A percentile compares a stretch with the other conserved stretches of the same genome.
These are phyloP conservation scores for Junco hyemalis DNA, from an alignment of 2,113 vertebrate species.

Conservation along the genomic window DNA sequence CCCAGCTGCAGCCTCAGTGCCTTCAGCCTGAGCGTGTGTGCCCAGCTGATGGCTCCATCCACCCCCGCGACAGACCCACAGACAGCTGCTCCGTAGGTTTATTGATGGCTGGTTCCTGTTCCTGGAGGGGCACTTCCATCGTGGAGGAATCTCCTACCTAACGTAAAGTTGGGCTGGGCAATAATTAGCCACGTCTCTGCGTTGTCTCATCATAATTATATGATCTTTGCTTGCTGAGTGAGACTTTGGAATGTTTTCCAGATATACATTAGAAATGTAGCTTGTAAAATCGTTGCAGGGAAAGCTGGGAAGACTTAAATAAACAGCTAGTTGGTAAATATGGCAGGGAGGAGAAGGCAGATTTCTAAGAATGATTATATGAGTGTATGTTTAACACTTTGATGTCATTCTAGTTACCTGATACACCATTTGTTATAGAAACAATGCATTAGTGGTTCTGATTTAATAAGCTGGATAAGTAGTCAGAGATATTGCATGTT, in stretches of 20 bases:
- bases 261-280: not conserved
- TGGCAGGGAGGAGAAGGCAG: not conserved
- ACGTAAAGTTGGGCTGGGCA: not conserved
- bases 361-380: not conserved
- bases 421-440: not conserved
- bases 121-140: not conserved
- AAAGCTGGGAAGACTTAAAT: not conserved
- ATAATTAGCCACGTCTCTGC: not conserved
- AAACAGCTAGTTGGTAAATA: not conserved
- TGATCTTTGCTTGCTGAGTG: not conserved
- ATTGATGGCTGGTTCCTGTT: not conserved
- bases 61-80: fast-evolving
- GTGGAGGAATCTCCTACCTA: not conserved
- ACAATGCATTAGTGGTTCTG: not conserved
- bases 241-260: not conserved
- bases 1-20: fast-evolving
- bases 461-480: not conserved
- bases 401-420: not conserved
- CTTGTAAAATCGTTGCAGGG: not conserved
- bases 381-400: not conserved
- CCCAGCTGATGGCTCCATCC: fast-evolving
- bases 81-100: not conserved
- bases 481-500: not conserved
- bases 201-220: not conserved
- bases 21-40: no score